A percentile compares a stretch with the other conserved stretches of the same genome.
These are phyloP conservation scores for Eumerus sabulonum DNA, from an alignment of 2,888 invertebrate genomes.

Conservation along the genomic window DNA sequence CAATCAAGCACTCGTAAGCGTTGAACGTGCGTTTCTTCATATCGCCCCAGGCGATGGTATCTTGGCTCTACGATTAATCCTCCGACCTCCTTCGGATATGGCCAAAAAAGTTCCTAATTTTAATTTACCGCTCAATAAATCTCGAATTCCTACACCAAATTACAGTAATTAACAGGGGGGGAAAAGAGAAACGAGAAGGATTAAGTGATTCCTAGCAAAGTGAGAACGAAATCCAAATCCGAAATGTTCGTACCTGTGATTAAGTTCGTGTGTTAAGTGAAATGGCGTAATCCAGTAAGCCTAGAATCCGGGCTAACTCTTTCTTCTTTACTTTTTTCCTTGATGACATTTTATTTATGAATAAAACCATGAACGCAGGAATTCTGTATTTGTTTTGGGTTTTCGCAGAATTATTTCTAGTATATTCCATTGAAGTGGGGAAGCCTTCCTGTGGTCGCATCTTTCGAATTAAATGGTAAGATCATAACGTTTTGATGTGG, in stretches of 20 bases:
- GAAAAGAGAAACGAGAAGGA: conserved; percentile 37
- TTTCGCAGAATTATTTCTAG: no score
- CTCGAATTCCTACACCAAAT: conserved; percentile 59
- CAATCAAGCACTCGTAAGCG: no score
- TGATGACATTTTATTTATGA: no score
- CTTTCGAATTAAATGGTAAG: conserved; percentile 39
- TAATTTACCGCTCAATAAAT: conserved; percentile 68
- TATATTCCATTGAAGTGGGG: background rate
- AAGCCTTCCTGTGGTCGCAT: background rate
- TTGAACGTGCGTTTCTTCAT: no score
- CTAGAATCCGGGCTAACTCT: no score
- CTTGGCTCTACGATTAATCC: conserved; percentile 10
- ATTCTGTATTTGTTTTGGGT: no score
- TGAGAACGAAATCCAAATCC: conserved; percentile 60
- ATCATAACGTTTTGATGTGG: no score
- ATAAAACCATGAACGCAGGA: no score
- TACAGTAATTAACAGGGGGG: conserved; percentile 46
- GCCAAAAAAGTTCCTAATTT: conserved; percentile 61
- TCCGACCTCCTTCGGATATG: conserved; percentile 35
- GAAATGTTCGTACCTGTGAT: conserved; percentile 59
- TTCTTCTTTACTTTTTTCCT: no score
- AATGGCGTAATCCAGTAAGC: no score
- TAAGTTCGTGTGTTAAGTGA: conserved; percentile 33
- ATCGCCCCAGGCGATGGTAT: no score
- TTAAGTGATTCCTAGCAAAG: conserved; percentile 65